Percentiles rank a stretch among this genome's conserved stretches.
These are phyloP conservation scores for Indicator maculatus DNA, from an alignment of 2,113 vertebrate genomes.

Conservation along the genomic window DNA sequence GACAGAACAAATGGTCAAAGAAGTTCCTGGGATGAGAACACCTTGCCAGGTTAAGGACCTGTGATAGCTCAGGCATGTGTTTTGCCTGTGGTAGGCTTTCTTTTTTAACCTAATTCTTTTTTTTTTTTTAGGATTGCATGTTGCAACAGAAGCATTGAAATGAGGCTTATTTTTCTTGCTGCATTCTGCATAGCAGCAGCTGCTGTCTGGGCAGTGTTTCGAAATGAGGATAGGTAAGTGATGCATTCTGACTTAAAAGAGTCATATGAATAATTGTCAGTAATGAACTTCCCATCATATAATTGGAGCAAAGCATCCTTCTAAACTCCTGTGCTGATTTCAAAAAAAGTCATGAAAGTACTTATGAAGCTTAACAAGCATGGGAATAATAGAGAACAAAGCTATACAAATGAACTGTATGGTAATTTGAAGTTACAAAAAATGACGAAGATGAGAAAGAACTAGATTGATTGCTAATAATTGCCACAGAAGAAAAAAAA, in stretches of 20 bases:
- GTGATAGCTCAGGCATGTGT: background rate
- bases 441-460: background rate
- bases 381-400: conserved; percentile 55
- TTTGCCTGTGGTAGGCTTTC: background rate
- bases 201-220: conserved; percentile 90
- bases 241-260: background rate
- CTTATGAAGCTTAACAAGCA: background rate
- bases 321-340: background rate
- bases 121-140: conserved; percentile 78
- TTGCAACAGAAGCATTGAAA: conserved; percentile 76
- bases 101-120: background rate
- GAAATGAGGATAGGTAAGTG: conserved; percentile 92
- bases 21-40: background rate
- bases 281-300: background rate
- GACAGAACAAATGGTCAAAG: background rate
- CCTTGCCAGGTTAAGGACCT: background rate
- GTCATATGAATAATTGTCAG: background rate
- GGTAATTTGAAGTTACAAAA: conserved; percentile 10
- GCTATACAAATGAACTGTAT: conserved; percentile 31
- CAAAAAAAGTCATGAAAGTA: background rate
- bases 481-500: background rate
- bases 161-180: conserved; percentile 87
- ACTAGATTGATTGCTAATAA: background rate
- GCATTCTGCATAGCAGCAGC: conserved; percentile 81
- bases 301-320: background rate